Base-by-base conservation (phyloP, 2,113 vertebrate species). In the Cebidichthys violaceus region DNA sequence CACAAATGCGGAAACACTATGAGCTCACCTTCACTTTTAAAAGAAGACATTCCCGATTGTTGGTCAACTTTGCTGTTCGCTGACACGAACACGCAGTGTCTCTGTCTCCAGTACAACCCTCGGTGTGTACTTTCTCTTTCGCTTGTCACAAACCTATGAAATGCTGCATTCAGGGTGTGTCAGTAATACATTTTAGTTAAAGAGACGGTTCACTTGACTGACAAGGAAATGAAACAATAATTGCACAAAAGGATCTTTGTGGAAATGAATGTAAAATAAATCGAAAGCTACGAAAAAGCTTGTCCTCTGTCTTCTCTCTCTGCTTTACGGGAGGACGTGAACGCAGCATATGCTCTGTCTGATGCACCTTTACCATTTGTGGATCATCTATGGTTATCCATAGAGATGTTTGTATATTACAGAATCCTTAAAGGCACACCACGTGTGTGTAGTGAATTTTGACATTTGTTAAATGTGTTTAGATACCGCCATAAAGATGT, bases 101-200 rank as follows among this genome's bases (percentile, higher is more conserved):
- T 31, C 17, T 37, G 1, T 18, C 4, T 24, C 5, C 27, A 20
- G 5, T 24, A 9, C 2, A 60, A 35, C n/a, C 11, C 2, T 18
- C 0, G 0, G 0, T 4, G 14, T 5, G 33, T 5, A 41, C 67
- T 85, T 85, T 85, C 70, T 57, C 59, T 89, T 84, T 89, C 84
- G 14, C 5, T 72, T 73, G 2, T 3, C 0, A 13, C 0, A 2
- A 11, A 1, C 1, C 1, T 11, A 4, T 2, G 0, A 0, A 1
- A 3, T 35, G 85, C 3, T 83, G 82, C 1, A 9, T 83, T 81
- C 47, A 85, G 3, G 47, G 0, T 9, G 0, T 24, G 39, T 70
- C 54, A 18, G 65, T 62, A 60, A 41, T 57, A 1, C 31, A 2
- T 14, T 0, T 39, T 39, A 22, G 3, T 13, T 20, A 0, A 2